Conservation (phyloP, 2,113 vertebrate species). For the Gymnogyps californianus region DNA sequence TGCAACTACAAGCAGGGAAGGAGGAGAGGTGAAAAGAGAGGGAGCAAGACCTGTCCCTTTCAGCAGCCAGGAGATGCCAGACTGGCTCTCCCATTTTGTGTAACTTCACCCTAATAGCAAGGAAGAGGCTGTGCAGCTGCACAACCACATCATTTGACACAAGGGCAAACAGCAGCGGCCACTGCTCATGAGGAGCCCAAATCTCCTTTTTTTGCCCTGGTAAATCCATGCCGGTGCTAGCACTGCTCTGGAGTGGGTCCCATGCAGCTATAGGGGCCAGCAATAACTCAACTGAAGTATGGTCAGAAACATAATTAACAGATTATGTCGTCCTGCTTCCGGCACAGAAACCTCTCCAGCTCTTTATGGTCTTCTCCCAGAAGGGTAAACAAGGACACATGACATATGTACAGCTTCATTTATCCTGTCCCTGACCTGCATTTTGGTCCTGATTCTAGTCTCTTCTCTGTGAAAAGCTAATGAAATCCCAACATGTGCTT, state of each 20-base stretch:
- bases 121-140: background rate
- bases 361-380: background rate
- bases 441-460: background rate
- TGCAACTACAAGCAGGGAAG: background rate
- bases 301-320: background rate
- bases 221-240: background rate
- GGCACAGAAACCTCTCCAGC: background rate
- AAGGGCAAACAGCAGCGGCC: background rate
- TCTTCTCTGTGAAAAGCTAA: background rate
- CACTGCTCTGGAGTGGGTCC: background rate
- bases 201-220: background rate
- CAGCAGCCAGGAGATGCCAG: background rate
- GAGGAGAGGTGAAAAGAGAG: background rate
- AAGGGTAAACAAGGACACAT: background rate
- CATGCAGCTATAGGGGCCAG: background rate
- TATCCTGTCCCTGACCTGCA: background rate
- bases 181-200: background rate
- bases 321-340: background rate
- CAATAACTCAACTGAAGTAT: background rate
- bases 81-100: background rate
- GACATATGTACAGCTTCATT: background rate
- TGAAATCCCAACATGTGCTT: background rate
- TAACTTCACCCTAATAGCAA: background rate
- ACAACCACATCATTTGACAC: background rate
- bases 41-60: rapidly evolving